Conservation (phyloP, 2,113 vertebrate species). For the Trachemys scripta region DNA sequence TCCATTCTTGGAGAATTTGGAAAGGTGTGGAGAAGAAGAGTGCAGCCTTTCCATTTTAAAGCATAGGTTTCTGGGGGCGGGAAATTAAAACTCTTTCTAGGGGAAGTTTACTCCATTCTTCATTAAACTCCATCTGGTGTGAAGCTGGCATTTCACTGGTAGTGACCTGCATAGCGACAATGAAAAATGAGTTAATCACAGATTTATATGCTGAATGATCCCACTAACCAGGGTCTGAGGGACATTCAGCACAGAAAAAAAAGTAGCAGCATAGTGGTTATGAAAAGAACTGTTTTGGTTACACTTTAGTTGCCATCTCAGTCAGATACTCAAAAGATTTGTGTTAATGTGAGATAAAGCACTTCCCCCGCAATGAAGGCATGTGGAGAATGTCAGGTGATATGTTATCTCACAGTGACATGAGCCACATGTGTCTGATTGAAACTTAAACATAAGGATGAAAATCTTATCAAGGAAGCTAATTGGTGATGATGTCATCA, state of each 20-base stretch:
- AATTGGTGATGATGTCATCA: background rate
- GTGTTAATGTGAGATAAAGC: background rate
- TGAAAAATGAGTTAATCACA: background rate
- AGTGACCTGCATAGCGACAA: background rate
- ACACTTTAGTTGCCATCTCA: background rate
- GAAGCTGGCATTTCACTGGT: background rate
- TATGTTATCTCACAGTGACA: background rate
- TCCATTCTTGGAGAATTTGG: background rate
- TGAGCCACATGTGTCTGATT: background rate
- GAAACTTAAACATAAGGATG: background rate
- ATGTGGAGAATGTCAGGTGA: background rate
- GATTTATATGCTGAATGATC: background rate
- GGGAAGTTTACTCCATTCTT: background rate
- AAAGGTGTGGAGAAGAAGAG: background rate
- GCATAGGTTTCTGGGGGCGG: background rate
- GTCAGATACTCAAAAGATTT: background rate
- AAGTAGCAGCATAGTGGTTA: background rate
- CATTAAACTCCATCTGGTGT: background rate
- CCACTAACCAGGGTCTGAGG: background rate
- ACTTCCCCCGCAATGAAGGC: background rate
- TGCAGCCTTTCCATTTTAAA: background rate
- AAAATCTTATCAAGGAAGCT: no score
- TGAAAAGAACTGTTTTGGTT: background rate
- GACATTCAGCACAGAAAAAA: background rate
- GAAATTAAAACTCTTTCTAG: background rate